Evolutionary conservation across 1,140 invertebrate genomes (phyloP), one percentile per base, ranked within the genome.

Genomic region (Drosophila miranda): DNA sequence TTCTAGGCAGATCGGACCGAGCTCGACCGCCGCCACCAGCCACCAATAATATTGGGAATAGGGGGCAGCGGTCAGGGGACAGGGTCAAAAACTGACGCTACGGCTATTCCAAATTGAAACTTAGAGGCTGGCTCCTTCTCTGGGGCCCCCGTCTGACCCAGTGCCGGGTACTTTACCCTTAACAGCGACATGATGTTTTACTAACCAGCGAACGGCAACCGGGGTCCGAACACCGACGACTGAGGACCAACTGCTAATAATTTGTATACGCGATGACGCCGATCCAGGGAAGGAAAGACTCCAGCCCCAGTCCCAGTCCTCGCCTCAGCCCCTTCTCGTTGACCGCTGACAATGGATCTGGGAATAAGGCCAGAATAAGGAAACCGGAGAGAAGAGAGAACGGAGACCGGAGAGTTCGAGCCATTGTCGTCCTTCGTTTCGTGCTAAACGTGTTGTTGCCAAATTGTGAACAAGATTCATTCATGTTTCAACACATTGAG

Each of bases 381-480:
- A 48, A 26, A 16, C 19, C 28, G 19, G 16, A 68, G 19, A 14
- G 34, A 50, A 23, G 26, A 48, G 7, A 44, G 21, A 34, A 48
- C 57, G 26, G 61, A 43, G 42, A 43, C 41, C 21, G 42, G 45
- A 21, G 26, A 44, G 16, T 58, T 59, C 26, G 60, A 30, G 30
- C 81, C 77, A 84, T 84, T 84, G 80, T 84, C 81, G 81, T 84
- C 81, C 77, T 84, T 86, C 78, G 83, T 68, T 87, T 87, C 83
- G 67, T 82, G 82, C 82, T 86, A 87, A 87, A 82, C 82, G 82
- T 86, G 82, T 87, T 86, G 82, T 86, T 87, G 82, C 82, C 82
- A 86, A 86, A 86, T 86, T 86, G 82, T 86, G 82, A 86, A 86
- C 82, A 86, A 86, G 78, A 87, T 86, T 86, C 82, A 86, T 86